Conservation (phyloP, 2,888 invertebrate genomes). For the Apamea crenata region DNA sequence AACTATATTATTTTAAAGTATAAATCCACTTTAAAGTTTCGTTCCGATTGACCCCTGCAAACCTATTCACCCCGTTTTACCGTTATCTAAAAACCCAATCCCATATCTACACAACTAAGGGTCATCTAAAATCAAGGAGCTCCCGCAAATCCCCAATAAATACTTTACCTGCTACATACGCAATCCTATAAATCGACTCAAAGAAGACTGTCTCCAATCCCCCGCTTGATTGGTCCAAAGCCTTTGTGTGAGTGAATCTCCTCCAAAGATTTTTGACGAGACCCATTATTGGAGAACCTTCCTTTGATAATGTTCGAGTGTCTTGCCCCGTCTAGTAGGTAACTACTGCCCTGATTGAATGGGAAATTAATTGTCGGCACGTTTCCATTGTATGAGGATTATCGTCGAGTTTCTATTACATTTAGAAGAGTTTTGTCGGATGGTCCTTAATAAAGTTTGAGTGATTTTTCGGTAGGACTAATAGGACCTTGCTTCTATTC, state of each 20-base stretch:
- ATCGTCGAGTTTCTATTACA: constrained; percentile 16
- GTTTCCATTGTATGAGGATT: constrained; percentile 66
- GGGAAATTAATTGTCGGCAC: constrained; percentile 56
- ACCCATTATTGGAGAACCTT: constrained; percentile 69
- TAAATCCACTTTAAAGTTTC: no score
- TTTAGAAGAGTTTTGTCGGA: constrained; percentile 1
- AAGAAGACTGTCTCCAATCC: constrained; percentile 81
- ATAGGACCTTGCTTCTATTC: not conserved
- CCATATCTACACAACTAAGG: not conserved
- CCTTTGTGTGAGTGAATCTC: constrained; percentile 78
- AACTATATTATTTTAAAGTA: no score
- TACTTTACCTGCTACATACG: constrained; percentile 80
- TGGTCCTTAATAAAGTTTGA: constrained; percentile 16
- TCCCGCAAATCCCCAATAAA: constrained; percentile 10
- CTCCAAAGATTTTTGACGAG: constrained; percentile 73
- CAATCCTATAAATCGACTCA: constrained; percentile 80
- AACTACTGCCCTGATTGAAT: constrained; percentile 56
- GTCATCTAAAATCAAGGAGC: not conserved
- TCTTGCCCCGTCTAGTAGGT: constrained; percentile 4
- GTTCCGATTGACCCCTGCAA: no score
- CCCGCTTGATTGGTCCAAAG: constrained; percentile 79
- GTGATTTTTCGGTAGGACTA: not conserved
- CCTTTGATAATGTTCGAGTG: constrained; percentile 37
- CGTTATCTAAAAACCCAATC: not conserved
- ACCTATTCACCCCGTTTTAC: no score